Conservation (phyloP, 2,888 invertebrate species). For the Rhaphigaster nebulosa region DNA sequence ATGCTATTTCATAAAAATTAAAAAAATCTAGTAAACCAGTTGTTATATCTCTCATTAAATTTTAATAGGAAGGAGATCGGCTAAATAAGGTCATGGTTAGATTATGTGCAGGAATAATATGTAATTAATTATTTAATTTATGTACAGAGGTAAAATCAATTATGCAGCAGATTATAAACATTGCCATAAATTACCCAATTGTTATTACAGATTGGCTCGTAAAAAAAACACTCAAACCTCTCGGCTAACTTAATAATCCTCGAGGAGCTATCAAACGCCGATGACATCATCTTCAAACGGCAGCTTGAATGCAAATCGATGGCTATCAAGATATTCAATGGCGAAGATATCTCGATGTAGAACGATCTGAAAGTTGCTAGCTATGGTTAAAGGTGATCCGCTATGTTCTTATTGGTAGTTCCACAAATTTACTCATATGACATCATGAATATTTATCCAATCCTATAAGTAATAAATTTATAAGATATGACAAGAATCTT, state of each 20-base stretch:
- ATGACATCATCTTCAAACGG: neutral
- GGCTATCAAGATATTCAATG: neutral
- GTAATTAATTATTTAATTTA: neutral
- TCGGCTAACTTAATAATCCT: neutral
- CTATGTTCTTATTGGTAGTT: neutral
- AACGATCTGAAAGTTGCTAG: neutral
- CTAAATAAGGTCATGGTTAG: neutral
- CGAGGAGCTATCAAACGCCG: neutral
- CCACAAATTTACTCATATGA: neutral
- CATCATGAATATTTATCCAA: neutral
- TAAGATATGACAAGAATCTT: neutral
- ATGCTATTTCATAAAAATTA: too few species aligned
- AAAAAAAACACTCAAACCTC: neutral
- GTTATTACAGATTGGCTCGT: conserved; percentile 6
- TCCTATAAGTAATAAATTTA: neutral
- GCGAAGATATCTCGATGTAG: neutral
- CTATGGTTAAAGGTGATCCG: neutral
- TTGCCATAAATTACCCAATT: neutral
- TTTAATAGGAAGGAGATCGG: too few species aligned
- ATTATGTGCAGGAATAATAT: neutral
- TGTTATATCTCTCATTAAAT: too few species aligned
- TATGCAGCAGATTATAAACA: neutral
- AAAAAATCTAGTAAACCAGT: too few species aligned
- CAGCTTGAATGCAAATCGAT: neutral
- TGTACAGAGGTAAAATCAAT: neutral